Percentiles rank a stretch among this genome's conserved stretches.
Conservation (phyloP, 2,888 invertebrate species). For the Alloplasta piceator region DNA sequence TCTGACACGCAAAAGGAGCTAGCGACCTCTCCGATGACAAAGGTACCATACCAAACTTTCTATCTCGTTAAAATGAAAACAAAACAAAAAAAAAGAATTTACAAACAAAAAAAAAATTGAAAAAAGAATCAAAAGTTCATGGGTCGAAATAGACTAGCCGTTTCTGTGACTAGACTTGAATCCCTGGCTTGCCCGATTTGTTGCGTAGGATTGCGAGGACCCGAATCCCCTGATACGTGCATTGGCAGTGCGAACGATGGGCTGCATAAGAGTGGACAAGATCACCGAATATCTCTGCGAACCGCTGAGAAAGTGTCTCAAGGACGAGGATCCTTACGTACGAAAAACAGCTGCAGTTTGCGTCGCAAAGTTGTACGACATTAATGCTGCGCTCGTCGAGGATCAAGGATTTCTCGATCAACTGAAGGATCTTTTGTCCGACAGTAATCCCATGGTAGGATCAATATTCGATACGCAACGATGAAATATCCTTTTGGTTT, state of each 20-base stretch:
- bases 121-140: constrained; percentile 71
- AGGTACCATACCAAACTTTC: constrained; percentile 81
- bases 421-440: constrained; percentile 97
- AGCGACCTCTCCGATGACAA: constrained; percentile 83
- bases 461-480: constrained; percentile 12
- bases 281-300: constrained; percentile 99
- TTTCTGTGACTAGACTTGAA: constrained; percentile 83
- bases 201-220: constrained; percentile 97
- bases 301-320: constrained; percentile 96
- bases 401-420: constrained; percentile 99
- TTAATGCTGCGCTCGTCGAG: constrained; percentile 88
- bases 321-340: constrained; percentile 98
- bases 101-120: constrained; percentile 67
- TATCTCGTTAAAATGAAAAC: constrained; percentile 73
- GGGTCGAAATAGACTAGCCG: constrained; percentile 82
- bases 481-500: neutral
- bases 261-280: constrained; percentile 99
- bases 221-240: constrained; percentile 99
- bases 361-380: constrained; percentile 99
- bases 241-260: constrained; percentile 99
- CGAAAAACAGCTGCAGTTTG: constrained; percentile 99
- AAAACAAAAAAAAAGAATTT: constrained; percentile 63
- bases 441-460: constrained; percentile 98
- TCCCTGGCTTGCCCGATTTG: constrained; percentile 83
- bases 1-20: constrained; percentile 84